Conservation (phyloP, 2,797 vertebrate species). For the Acipenser ruthenus region DNA sequence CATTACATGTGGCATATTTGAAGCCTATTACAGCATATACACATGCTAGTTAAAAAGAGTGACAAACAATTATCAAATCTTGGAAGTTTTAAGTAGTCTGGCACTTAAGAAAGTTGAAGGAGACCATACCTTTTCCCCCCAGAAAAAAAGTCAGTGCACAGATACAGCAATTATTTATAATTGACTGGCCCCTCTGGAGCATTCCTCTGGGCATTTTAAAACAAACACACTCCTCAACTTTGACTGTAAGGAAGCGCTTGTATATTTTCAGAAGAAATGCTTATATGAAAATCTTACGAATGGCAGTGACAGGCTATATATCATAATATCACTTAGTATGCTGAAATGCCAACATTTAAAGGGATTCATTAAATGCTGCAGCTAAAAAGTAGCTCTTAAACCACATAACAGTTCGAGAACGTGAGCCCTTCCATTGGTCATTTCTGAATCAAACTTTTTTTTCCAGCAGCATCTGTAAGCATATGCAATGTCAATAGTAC, state of each 20-base stretch:
- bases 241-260: slow-evolving; percentile 10
- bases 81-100: neutral
- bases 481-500: too few relatives aligned
- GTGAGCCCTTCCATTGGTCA: too few relatives aligned
- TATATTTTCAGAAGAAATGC: slow-evolving; percentile 6
- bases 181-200: slow-evolving; percentile 7
- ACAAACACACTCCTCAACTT: slow-evolving; percentile 25
- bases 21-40: slow-evolving; percentile 23
- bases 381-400: neutral
- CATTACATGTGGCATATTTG: slow-evolving; percentile 8
- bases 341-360: neutral
- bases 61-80: slow-evolving; percentile 1
- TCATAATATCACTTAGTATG: neutral
- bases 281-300: slow-evolving; percentile 10
- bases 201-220: slow-evolving; percentile 22
- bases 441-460: too few relatives aligned
- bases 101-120: neutral
- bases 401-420: too few relatives aligned
- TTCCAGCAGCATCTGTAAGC: too few relatives aligned
- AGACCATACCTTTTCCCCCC: neutral
- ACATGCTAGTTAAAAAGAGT: slow-evolving; percentile 11
- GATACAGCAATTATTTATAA: slow-evolving; percentile 14
- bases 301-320: neutral
- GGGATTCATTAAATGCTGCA: neutral
- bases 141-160: slow-evolving; percentile 6